Percentiles rank a stretch among this genome's conserved stretches.
These are phyloP conservation scores for Psittacula derbiana DNA, from an alignment of 2,797 vertebrate species.

Conservation along the genomic window DNA sequence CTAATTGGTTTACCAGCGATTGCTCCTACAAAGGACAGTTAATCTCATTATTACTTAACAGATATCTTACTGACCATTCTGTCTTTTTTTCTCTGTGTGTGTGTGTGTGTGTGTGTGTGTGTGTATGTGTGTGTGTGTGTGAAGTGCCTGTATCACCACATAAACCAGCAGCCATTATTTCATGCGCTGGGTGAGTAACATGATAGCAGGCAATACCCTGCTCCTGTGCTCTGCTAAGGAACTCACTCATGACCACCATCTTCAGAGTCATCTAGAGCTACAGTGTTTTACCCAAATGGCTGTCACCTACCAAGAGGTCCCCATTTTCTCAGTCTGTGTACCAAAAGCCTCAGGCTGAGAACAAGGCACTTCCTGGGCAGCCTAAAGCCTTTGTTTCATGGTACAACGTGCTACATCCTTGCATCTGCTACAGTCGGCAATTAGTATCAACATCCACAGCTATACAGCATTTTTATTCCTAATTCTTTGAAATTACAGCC, in stretches of 20 bases:
- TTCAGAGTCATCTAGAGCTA: background rate
- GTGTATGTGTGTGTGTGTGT: background rate
- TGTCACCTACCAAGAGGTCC: background rate
- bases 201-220: background rate
- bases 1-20: background rate
- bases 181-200: background rate
- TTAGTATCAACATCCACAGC: background rate
- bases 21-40: background rate
- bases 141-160: background rate
- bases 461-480: background rate
- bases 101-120: too few species aligned
- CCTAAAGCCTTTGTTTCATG: background rate
- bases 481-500: background rate
- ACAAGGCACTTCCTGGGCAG: background rate
- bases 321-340: background rate
- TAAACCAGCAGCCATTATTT: background rate
- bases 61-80: background rate
- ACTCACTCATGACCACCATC: background rate
- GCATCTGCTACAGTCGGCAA: background rate
- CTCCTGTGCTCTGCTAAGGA: background rate
- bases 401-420: rapidly evolving
- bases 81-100: background rate
- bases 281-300: background rate
- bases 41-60: background rate
- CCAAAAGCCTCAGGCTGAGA: background rate